Evolutionary conservation across 37 sponge, comb jelly and placozoan genomes (phyloP).

Genomic region (Diacarnus erythraeanus): DNA sequence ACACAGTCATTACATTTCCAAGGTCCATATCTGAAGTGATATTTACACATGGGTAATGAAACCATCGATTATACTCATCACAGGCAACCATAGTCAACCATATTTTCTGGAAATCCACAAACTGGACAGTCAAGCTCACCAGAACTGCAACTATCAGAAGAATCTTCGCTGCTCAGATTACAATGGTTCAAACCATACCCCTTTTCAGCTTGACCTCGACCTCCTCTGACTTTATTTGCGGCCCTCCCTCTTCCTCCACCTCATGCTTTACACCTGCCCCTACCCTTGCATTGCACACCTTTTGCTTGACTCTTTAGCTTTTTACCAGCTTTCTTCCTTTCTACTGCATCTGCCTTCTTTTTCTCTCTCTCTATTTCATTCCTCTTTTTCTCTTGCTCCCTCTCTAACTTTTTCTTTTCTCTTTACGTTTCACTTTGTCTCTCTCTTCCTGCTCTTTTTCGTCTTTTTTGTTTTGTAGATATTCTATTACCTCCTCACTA

Average conservation of each 20-base stretch:
- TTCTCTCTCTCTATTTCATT: background rate
- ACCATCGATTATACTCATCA: background rate
- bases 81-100: background rate
- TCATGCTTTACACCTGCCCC: no score
- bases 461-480: no score
- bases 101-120: background rate
- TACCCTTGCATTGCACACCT: background rate
- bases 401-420: background rate
- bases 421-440: background rate
- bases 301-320: background rate
- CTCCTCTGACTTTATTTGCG: background rate
- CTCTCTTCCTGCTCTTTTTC: background rate
- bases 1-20: background rate
- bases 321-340: background rate
- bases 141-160: background rate
- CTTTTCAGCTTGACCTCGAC: background rate
- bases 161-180: background rate
- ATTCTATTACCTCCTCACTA: background rate
- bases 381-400: background rate
- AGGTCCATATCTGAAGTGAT: background rate
- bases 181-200: background rate
- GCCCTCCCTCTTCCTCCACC: no score
- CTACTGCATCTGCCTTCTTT: background rate
- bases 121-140: background rate
- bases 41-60: background rate